Evolutionary conservation across 2,113 vertebrate genomes (phyloP), one percentile per base, ranked within the genome.

Genomic region (Prunella himalayana): DNA sequence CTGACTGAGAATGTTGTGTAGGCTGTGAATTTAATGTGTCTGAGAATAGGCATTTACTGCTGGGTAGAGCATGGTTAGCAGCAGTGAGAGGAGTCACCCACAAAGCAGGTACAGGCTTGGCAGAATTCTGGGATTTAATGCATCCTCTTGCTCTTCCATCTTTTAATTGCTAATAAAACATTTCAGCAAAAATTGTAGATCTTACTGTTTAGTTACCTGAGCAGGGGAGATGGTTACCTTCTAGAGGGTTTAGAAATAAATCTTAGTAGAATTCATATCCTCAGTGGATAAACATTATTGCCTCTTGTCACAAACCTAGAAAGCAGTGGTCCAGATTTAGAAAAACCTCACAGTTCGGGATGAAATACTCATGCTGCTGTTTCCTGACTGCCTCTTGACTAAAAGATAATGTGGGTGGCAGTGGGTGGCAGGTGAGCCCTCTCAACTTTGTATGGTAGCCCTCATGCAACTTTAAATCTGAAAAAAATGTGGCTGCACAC

Each of bases 1-100:
- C 80, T 78, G 75, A 76, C 66, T 88, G 72, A 70, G 54, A 91
- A 60, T 70, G 42, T 94, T 92, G 79, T 84, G 80, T 83, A 54
- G 92, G 82, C 82, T 93, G 90, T 88, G 79, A 92, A 88, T 94
- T 86, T 88, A 82, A 80, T 59, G 42, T 57, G 41, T 73, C 63
- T 20, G 3, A 73, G 57, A 77, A 50, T 17, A 88, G 80, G 75
- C 45, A 49, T 66, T 83, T 86, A 18, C 72, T 94, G 49, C 39
- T 90, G 35, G 45, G 24, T 69, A n/a, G 21, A 37, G 51, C 33
- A 2, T 47, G 33, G 68, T 37, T 84, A 21, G 84, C 47, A 23
- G 21, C 51, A 54, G 21, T 13, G 39, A 45, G 18, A 13, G 25
- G 10, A 53, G 41, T 31, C 72, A n/a, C 64, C 41, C 33, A 44